Conservation (phyloP, 2,797 vertebrate genomes). For the Arrhamphus sclerolepis region DNA sequence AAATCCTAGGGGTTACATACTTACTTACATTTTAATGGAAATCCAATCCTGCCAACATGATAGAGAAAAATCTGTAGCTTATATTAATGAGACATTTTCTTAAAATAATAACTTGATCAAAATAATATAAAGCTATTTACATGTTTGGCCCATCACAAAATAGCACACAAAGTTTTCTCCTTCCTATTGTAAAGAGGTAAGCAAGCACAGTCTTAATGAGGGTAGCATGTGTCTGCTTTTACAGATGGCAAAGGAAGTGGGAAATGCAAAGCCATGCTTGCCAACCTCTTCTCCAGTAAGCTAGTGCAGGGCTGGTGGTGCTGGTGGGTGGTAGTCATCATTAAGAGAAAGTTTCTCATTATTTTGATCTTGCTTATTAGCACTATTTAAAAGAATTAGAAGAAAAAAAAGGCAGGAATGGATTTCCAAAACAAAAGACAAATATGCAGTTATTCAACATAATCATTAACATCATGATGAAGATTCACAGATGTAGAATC, state of each 20-base stretch:
- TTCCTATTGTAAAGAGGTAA: not conserved
- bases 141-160: not conserved
- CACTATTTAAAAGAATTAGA: not conserved
- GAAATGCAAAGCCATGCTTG: not conserved
- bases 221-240: not conserved
- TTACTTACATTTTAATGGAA: not conserved
- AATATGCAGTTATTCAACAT: no score
- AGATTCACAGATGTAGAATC: no score
- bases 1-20: slow-evolving; percentile 22
- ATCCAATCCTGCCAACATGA: slow-evolving; percentile 6
- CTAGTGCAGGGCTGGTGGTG: not conserved
- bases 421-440: not conserved
- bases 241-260: not conserved
- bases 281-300: not conserved
- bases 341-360: slow-evolving; percentile 6
- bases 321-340: not conserved
- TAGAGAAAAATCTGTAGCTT: not conserved
- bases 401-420: not conserved
- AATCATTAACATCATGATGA: no score
- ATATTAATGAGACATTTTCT: not conserved
- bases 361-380: not conserved
- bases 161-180: not conserved
- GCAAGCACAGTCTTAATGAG: not conserved
- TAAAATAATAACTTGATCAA: not conserved
- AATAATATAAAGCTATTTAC: not conserved